These are phyloP conservation scores for Metaphire vulgaris DNA, from an alignment of 1,140 invertebrate species.

Conservation along the genomic window DNA sequence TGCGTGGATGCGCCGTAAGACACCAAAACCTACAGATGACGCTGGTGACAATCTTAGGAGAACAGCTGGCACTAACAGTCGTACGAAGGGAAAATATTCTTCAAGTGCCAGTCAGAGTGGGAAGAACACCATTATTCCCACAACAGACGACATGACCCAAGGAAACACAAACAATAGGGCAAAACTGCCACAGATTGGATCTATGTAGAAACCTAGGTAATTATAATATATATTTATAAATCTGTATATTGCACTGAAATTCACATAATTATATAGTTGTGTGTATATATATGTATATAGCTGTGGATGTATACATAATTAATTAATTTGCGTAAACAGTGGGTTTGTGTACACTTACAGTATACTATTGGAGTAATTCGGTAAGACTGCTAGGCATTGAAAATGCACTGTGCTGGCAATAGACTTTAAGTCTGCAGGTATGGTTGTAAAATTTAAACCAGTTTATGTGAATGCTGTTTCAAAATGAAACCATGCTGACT, in stretches of 20 bases:
- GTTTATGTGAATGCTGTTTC: too few species aligned
- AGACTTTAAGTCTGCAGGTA: too few species aligned
- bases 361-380: too few species aligned
- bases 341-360: too few species aligned
- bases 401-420: too few species aligned
- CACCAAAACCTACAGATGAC: constrained; percentile 61
- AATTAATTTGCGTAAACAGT: too few species aligned
- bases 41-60: background rate
- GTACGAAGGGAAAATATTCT: background rate
- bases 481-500: too few species aligned
- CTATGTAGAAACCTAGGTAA: background rate
- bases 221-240: background rate
- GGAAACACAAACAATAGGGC: background rate
- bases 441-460: too few species aligned
- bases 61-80: background rate
- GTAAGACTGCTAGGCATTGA: background rate
- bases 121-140: background rate
- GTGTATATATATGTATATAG: background rate
- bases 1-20: constrained; percentile 80
- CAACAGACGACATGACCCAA: background rate
- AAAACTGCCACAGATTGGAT: background rate
- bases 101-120: background rate
- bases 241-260: too few species aligned
- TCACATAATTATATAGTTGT: background rate
- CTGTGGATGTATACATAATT: background rate